Evolutionary conservation across 1,140 invertebrate species (phyloP).

Genomic region (Papilio dardanus): DNA sequence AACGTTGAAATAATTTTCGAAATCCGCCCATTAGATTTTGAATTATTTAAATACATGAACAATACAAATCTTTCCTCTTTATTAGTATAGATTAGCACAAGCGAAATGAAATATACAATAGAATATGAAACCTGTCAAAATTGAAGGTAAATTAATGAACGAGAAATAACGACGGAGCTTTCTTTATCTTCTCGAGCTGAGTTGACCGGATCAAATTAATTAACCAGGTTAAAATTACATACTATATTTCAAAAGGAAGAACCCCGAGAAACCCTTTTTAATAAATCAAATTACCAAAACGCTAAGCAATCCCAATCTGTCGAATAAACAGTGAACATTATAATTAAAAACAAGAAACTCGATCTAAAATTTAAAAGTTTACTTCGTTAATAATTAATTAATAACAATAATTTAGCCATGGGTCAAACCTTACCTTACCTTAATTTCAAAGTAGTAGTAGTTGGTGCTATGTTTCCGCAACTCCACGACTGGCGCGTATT

Average conservation of each 20-base stretch:
- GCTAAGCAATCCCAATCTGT: not conserved
- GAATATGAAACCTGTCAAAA: no score
- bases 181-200: not conserved
- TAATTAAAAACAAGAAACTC: not conserved
- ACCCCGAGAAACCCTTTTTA: conserved; percentile 8
- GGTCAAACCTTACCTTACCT: no score
- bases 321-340: not conserved
- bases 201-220: conserved; percentile 11
- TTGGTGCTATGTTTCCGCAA: no score
- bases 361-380: not conserved
- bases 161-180: not conserved
- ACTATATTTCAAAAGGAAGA: conserved; percentile 1
- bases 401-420: no score
- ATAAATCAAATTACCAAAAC: conserved; percentile 11
- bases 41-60: no score
- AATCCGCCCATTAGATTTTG: no score
- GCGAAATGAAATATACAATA: no score
- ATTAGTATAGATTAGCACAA: no score
- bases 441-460: no score
- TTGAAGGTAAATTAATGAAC: not conserved
- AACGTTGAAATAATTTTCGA: no score
- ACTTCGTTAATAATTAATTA: not conserved
- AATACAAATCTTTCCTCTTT: no score
- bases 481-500: no score
- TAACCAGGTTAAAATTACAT: conserved; percentile 1